Conservation (phyloP, 1,140 invertebrate genomes). For the Pachyrhynchus sulphureomaculatus region DNA sequence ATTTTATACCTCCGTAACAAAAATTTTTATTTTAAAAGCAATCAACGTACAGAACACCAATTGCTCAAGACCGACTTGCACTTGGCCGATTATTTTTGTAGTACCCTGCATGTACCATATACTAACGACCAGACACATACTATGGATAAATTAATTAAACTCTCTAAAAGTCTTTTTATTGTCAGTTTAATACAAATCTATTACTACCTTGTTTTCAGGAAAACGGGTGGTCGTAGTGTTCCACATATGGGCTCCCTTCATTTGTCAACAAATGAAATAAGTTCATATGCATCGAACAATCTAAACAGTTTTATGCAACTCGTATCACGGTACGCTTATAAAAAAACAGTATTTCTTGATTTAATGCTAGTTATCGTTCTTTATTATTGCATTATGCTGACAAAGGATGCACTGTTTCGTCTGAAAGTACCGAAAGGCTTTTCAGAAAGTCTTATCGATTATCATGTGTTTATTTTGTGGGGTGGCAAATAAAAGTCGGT, state of each 20-base stretch:
- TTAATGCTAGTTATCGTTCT: background rate
- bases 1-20: too few species aligned
- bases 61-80: too few species aligned
- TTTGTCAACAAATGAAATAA: constrained; percentile 39
- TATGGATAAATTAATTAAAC: too few species aligned
- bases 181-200: too few species aligned
- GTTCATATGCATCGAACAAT: constrained; percentile 12
- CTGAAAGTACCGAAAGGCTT: background rate
- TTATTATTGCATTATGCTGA: background rate
- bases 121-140: too few species aligned
- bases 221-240: constrained; percentile 34
- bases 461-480: constrained; percentile 12
- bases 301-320: constrained; percentile 6
- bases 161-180: too few species aligned
- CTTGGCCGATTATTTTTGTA: too few species aligned
- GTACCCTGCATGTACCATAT: too few species aligned
- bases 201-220: constrained; percentile 11
- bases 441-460: constrained; percentile 12
- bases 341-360: background rate
- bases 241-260: constrained; percentile 46
- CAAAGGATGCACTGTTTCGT: background rate
- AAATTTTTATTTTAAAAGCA: too few species aligned
- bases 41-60: too few species aligned
- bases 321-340: background rate
- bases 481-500: constrained; percentile 24